Conservation (phyloP, 2,113 vertebrate genomes). For the Xiphophorus couchianus region DNA sequence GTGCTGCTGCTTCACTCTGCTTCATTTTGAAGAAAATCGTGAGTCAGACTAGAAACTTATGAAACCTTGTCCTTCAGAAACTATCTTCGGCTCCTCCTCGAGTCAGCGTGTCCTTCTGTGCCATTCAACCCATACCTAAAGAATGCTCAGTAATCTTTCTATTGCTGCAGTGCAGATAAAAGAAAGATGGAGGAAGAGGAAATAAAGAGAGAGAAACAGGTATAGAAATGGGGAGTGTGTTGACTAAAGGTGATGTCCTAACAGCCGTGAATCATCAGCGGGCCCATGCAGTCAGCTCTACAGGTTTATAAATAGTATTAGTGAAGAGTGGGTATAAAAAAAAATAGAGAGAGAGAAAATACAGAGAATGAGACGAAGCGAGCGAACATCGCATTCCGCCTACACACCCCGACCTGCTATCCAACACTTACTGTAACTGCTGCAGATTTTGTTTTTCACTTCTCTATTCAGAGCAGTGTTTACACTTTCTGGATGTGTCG, state of each 20-base stretch:
- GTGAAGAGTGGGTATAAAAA: conserved; percentile 70
- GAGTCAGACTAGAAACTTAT: conserved; percentile 47
- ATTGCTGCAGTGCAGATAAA: conserved; percentile 25
- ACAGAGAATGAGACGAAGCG: conserved; percentile 39
- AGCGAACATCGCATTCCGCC: conserved; percentile 45
- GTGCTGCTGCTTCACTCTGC: background rate
- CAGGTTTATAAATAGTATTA: conserved; percentile 77
- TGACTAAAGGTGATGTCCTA: conserved; percentile 63
- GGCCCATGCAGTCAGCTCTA: conserved; percentile 70
- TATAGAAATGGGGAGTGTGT: background rate
- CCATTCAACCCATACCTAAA: conserved; percentile 52
- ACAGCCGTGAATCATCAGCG: conserved; percentile 67
- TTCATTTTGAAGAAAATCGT: conserved; percentile 4
- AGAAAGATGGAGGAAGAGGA: conserved; percentile 2
- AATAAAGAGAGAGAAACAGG: conserved; percentile 10
- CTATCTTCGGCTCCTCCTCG: conserved; percentile 60
- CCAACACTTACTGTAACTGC: conserved; percentile 33
- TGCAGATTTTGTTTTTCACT: conserved; percentile 1
- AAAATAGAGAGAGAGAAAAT: conserved; percentile 35
- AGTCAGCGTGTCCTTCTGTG: conserved; percentile 36
- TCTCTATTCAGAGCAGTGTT: conserved; percentile 21
- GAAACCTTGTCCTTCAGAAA: conserved; percentile 41
- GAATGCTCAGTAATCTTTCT: conserved; percentile 28
- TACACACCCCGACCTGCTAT: conserved; percentile 55
- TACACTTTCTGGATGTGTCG: conserved; percentile 13